Percentiles rank a stretch among this genome's conserved stretches.
Evolutionary conservation across 1,140 invertebrate genomes (phyloP).

Genomic region (Phthorimaea operculella): DNA sequence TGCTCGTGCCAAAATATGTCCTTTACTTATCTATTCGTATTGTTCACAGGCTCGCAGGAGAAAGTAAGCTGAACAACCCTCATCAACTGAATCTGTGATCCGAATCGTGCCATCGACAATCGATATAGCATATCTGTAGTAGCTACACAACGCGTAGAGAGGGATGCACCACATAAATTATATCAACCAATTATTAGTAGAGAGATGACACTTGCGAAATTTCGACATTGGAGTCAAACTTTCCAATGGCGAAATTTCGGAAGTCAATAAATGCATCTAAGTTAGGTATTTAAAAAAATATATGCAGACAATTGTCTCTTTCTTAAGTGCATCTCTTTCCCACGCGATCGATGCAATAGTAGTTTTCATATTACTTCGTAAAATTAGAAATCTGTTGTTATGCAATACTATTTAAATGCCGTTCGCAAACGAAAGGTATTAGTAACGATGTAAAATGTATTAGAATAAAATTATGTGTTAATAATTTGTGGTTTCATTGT

Average conservation of each 20-base stretch:
- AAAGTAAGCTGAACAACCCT: constrained; percentile 13
- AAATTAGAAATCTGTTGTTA: background rate
- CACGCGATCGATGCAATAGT: background rate
- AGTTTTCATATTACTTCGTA: background rate
- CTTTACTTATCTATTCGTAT: background rate
- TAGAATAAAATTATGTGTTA: constrained; percentile 11
- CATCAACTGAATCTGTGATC: constrained; percentile 14
- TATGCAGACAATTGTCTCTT: too few relatives aligned
- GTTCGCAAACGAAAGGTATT: constrained; percentile 13
- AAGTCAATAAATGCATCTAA: too few relatives aligned
- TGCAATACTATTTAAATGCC: constrained; percentile 12
- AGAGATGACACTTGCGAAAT: too few relatives aligned
- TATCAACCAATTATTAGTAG: too few relatives aligned
- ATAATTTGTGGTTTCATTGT: constrained; percentile 16
- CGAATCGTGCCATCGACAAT: constrained; percentile 1
- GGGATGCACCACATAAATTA: too few relatives aligned
- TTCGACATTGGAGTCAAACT: too few relatives aligned
- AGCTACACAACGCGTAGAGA: too few relatives aligned
- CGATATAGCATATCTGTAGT: too few relatives aligned
- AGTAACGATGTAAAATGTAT: constrained; percentile 18
- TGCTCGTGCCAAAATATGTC: too few relatives aligned
- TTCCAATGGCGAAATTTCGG: too few relatives aligned
- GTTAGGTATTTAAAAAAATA: too few relatives aligned
- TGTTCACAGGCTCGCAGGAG: constrained; percentile 21
- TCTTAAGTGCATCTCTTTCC: background rate